A percentile compares a stretch with the other conserved stretches of the same genome.
These are phyloP conservation scores for Ephydatia muelleri DNA, from an alignment of 37 sponge, comb jelly and placozoan genomes.

Conservation along the genomic window DNA sequence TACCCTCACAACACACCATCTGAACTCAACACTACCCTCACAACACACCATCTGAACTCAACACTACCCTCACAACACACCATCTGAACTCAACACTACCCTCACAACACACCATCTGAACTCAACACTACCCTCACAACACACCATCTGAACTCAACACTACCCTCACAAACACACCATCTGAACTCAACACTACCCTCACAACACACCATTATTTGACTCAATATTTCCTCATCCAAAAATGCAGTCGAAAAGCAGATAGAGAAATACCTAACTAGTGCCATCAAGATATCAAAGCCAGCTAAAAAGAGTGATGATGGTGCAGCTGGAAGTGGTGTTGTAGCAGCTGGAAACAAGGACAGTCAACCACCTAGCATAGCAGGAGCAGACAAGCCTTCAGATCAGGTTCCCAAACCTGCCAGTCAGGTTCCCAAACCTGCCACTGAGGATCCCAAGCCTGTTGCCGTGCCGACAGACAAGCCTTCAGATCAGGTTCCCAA, in stretches of 20 bases:
- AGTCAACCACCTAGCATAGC: background rate
- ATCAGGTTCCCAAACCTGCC: background rate
- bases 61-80: no score
- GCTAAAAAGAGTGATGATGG: background rate
- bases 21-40: background rate
- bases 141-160: background rate
- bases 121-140: no score
- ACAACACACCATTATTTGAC: background rate
- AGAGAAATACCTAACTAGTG: conserved; percentile 2
- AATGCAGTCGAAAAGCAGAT: conserved; percentile 21
- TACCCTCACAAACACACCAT: no score
- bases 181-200: no score
- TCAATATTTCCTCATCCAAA: background rate
- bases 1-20: background rate
- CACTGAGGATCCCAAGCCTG: background rate
- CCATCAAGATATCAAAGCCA: conserved; percentile 9
- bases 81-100: background rate
- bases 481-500: background rate
- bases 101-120: no score
- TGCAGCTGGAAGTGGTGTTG: background rate
- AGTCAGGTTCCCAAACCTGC: conserved; percentile 1
- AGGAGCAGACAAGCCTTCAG: background rate
- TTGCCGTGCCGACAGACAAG: background rate
- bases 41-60: no score
- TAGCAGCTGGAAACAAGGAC: background rate